phyloP scores from a whole-genome alignment of 2,113 vertebrate genomes.

The Parus major region DNA sequence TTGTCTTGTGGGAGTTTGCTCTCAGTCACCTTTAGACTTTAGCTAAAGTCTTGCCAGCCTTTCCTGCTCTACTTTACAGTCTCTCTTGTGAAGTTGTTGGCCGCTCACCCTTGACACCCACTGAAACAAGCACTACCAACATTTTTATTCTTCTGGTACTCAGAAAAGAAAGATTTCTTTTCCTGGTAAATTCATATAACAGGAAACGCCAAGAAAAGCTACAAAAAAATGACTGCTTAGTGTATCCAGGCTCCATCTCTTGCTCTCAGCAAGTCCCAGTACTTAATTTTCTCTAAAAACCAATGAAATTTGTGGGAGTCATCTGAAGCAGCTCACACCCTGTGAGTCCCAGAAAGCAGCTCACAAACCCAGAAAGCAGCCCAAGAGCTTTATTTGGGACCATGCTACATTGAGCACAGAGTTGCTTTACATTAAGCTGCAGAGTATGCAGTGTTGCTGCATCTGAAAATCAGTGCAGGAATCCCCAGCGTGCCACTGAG shows the following conservation, averaged over 20 bases:
- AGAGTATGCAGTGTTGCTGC: neutral
- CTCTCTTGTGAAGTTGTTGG: neutral
- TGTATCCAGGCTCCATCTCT: neutral
- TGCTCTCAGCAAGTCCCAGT: neutral
- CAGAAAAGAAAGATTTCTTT: neutral
- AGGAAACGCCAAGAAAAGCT: neutral
- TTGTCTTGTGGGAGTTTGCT: neutral
- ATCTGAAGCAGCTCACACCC: neutral
- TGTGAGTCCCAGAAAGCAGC: neutral
- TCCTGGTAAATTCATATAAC: neutral
- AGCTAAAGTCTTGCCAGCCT: neutral
- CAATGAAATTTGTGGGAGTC: neutral
- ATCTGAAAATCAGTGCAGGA: neutral
- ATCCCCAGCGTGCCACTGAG: neutral
- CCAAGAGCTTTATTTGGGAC: neutral
- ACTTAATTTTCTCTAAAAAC: neutral
- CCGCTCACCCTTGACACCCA: neutral
- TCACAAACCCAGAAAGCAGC: neutral
- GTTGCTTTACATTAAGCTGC: too few species aligned
- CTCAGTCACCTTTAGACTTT: neutral
- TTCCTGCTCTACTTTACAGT: neutral
- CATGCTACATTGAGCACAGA: neutral
- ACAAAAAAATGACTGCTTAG: neutral
- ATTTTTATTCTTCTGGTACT: neutral
- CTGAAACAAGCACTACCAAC: neutral